Percentiles rank a stretch among this genome's conserved stretches.
Evolutionary conservation across 2,113 vertebrate genomes (phyloP).

Genomic region (Platycercus adscitus): DNA sequence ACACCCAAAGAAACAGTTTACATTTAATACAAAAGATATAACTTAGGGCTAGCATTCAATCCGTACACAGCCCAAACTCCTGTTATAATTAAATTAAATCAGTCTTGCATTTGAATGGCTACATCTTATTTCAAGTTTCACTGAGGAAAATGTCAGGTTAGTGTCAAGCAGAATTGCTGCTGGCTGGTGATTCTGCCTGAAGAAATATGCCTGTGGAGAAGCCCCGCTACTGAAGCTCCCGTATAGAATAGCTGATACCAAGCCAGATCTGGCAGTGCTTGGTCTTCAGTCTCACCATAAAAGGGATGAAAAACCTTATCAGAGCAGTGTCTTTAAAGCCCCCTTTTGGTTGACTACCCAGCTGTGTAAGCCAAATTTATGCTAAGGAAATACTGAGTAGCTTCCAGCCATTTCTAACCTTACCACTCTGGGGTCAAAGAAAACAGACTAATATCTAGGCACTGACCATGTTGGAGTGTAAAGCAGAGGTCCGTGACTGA

Average conservation of each 20-base stretch:
- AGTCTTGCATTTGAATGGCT: not conserved
- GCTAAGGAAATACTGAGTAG: not conserved
- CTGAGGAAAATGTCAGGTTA: not conserved
- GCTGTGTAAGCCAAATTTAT: not conserved
- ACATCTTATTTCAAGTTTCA: not conserved
- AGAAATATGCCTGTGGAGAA: not conserved
- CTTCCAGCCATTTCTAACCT: not conserved
- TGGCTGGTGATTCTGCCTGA: not conserved
- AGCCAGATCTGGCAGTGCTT: not conserved
- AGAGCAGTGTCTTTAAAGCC: not conserved
- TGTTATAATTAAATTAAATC: conserved; percentile 47
- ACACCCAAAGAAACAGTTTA: not conserved
- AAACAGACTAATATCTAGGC: not conserved
- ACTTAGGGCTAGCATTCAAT: conserved; percentile 20
- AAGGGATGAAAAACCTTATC: not conserved
- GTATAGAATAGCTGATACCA: not conserved
- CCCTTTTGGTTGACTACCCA: not conserved
- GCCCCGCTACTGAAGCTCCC: not conserved
- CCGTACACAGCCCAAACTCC: conserved; percentile 54
- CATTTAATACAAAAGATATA: not conserved
- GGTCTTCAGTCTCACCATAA: not conserved
- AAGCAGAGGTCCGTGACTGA: not conserved
- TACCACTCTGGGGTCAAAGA: not conserved
- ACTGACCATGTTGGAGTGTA: not conserved
- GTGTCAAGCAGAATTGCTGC: not conserved